Evolutionary conservation across 2,888 invertebrate genomes (phyloP).

Genomic region (Iselma pallidipennis): DNA sequence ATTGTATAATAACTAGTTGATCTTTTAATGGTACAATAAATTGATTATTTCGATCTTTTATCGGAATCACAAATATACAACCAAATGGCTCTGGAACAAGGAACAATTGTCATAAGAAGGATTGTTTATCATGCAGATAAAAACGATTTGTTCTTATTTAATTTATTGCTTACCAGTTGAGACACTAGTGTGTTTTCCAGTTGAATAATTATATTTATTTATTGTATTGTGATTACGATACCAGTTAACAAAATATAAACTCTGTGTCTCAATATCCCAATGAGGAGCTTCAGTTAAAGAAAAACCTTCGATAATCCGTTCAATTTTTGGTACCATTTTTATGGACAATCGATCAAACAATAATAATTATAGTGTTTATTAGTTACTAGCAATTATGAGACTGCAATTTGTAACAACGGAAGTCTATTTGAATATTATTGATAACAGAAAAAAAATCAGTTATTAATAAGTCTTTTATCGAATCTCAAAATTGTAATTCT

Average conservation of each 20-base stretch:
- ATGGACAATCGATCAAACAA: no score
- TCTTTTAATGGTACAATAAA: conserved; percentile 66
- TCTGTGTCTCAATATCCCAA: conserved; percentile 66
- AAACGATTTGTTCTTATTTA: no score
- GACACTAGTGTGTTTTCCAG: conserved; percentile 32
- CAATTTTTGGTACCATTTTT: conserved; percentile 55
- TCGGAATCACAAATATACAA: conserved; percentile 63
- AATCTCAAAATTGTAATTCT: no score
- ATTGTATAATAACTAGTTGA: conserved; percentile 62
- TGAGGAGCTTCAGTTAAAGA: conserved; percentile 72
- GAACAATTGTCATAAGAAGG: no score
- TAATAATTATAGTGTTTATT: no score
- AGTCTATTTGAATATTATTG: no score
- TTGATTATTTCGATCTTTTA: conserved; percentile 61
- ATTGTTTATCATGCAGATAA: no score
- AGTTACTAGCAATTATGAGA: no score
- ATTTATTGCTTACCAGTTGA: conserved; percentile 33
- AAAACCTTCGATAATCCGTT: conserved; percentile 56
- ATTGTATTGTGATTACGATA: conserved; percentile 34
- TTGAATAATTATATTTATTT: conserved; percentile 34
- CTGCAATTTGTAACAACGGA: no score
- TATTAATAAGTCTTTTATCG: no score
- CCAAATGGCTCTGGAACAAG: conserved; percentile 36
- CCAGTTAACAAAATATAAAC: conserved; percentile 68
- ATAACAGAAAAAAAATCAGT: no score